Evolutionary conservation across 35 echinoderm and acorn worm species (phyloP).

Genomic region (Eucidaris tribuloides): DNA sequence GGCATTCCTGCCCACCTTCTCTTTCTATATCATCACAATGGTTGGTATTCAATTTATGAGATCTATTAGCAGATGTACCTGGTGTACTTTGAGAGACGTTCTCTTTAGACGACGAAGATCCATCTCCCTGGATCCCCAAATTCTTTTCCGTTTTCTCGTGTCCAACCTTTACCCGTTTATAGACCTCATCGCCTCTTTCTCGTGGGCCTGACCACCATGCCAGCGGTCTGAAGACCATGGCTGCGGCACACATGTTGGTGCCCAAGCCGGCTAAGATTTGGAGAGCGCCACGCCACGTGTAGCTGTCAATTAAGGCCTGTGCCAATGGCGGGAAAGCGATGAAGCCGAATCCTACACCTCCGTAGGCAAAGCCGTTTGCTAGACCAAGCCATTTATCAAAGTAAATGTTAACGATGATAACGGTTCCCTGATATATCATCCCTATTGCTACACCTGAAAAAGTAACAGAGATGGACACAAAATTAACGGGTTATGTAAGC

Average conservation of each 20-base stretch:
- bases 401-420: neutral
- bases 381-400: neutral
- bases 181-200: no score
- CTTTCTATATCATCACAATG: no score
- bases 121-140: no score
- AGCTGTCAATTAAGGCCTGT: neutral
- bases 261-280: neutral
- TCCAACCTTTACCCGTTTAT: no score
- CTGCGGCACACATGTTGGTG: neutral
- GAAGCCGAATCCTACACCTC: neutral
- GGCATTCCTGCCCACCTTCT: no score
- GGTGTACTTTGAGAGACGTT: no score
- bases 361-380: slow-evolving; percentile 4
- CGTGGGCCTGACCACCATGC: neutral
- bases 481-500: no score
- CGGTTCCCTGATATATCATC: neutral
- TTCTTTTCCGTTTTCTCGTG: no score
- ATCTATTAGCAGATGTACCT: no score
- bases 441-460: neutral
- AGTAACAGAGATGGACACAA: no score
- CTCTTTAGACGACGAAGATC: no score
- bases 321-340: neutral
- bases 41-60: no score
- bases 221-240: neutral
- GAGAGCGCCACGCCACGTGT: slow-evolving; percentile 5